Conservation (phyloP, 2,113 vertebrate species). For the Orthonyx spaldingii region DNA sequence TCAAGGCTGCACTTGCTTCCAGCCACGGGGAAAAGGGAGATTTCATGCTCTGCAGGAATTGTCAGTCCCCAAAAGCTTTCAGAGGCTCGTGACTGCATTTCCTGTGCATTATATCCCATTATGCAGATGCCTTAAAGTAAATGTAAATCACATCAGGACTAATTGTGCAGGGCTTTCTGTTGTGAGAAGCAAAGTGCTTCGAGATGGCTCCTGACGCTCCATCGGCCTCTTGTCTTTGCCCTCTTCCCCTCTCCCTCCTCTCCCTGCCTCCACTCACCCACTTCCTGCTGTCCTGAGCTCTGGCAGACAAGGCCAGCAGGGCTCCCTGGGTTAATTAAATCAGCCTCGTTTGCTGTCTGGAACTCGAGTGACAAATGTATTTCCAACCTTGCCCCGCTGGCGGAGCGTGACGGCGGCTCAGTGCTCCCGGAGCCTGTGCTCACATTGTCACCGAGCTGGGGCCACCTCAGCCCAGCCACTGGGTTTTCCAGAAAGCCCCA, state of each 20-base stretch:
- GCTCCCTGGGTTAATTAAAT: slow-evolving; percentile 45
- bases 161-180: background rate
- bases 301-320: background rate
- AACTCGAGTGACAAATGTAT: slow-evolving; percentile 34
- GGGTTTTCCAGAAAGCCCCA: background rate
- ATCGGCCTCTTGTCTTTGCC: background rate
- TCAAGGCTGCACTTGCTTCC: background rate
- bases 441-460: background rate
- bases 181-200: background rate
- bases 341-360: background rate
- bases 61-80: background rate
- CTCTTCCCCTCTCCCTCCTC: background rate
- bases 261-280: background rate
- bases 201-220: background rate
- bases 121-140: slow-evolving; percentile 17
- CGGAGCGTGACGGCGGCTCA: background rate
- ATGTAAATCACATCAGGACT: slow-evolving; percentile 35
- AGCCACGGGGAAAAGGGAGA: background rate
- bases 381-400: background rate
- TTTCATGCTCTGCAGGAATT: background rate
- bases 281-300: background rate
- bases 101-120: background rate
- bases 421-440: background rate
- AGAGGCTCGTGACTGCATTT: background rate
- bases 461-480: background rate